phyloP scores from a whole-genome alignment of 2,888 invertebrate species.

The Coenonympha arcania region DNA sequence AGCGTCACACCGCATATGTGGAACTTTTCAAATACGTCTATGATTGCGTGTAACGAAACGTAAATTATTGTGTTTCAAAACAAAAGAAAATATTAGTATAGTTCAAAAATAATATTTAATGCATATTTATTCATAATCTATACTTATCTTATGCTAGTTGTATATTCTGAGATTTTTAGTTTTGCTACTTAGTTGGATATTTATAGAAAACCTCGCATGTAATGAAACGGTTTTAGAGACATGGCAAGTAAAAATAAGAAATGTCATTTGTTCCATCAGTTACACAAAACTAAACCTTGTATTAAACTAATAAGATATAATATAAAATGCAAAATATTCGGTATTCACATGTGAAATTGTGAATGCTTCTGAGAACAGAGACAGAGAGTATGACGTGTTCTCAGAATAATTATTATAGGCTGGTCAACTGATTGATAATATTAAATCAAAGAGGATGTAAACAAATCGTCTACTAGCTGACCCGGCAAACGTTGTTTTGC shows the following conservation, averaged over 20 bases:
- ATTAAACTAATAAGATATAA: neutral
- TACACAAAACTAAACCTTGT: constrained; percentile 2
- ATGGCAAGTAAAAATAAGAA: constrained; percentile 13
- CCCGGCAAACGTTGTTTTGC: too few species aligned
- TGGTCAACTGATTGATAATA: too few species aligned
- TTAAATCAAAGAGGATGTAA: too few species aligned
- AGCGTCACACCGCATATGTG: constrained; percentile 63
- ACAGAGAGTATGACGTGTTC: too few species aligned
- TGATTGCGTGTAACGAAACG: constrained; percentile 41
- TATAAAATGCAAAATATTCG: neutral
- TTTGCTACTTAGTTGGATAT: too few species aligned
- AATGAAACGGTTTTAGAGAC: constrained; percentile 5
- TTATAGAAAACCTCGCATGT: neutral
- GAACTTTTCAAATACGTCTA: constrained; percentile 60
- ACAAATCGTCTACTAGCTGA: too few species aligned
- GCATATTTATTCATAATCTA: neutral
- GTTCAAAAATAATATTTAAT: neutral
- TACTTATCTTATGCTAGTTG: neutral
- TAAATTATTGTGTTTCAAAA: neutral
- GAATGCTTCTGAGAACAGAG: too few species aligned
- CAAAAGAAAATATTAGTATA: too few species aligned
- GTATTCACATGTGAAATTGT: too few species aligned
- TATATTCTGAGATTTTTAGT: neutral
- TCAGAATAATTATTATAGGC: too few species aligned
- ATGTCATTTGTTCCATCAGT: constrained; percentile 2